Conservation (phyloP, 2,113 vertebrate genomes). For the Seriola quinqueradiata region DNA sequence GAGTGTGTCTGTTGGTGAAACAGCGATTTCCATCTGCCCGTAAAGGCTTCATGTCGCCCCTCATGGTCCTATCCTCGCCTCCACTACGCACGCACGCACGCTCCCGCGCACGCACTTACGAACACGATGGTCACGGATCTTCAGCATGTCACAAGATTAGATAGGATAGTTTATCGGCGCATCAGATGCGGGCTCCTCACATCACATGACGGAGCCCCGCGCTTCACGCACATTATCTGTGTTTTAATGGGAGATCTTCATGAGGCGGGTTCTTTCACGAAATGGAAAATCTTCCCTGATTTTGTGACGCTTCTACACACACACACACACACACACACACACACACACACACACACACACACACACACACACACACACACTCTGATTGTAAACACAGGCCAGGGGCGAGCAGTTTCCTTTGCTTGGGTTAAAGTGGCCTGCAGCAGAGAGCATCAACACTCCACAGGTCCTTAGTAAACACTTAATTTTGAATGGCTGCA, state of each 20-base stretch:
- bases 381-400: not conserved
- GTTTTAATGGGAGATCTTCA: slow-evolving; percentile 43
- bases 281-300: slow-evolving; percentile 15
- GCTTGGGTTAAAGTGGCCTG: not conserved
- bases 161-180: slow-evolving; percentile 10
- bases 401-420: not conserved
- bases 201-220: slow-evolving; percentile 42
- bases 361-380: not conserved
- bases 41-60: not conserved
- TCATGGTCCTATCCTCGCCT: not conserved
- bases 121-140: not conserved
- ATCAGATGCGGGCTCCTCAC: slow-evolving; percentile 19
- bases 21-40: not conserved
- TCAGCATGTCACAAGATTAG: slow-evolving; percentile 41
- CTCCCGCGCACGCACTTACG: not conserved
- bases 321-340: not conserved
- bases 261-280: slow-evolving; percentile 38
- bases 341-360: not conserved
- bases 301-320: not conserved
- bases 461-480: slow-evolving; percentile 11
- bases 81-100: not conserved
- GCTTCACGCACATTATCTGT: slow-evolving; percentile 2
- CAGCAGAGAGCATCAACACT: not conserved
- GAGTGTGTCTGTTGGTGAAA: not conserved
- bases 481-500: not conserved